These are phyloP conservation scores for Copidosoma floridanum DNA, from an alignment of 1,140 invertebrate genomes.

Conservation along the genomic window DNA sequence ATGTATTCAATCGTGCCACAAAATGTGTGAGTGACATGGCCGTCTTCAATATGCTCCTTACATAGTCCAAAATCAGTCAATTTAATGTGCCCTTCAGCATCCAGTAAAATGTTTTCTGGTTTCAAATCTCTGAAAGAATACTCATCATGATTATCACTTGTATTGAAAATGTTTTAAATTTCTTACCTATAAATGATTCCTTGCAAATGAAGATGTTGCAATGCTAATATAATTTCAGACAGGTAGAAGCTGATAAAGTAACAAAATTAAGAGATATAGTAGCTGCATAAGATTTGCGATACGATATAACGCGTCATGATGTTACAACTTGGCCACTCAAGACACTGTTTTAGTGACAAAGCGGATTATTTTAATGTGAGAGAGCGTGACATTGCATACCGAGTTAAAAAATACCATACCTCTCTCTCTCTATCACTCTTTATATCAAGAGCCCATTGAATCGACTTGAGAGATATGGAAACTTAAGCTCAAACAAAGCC, in stretches of 20 bases:
- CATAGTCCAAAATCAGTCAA: conserved; percentile 99
- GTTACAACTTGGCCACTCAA: no score
- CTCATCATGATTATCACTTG: not conserved
- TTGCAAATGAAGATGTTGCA: conserved; percentile 94
- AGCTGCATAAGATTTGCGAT: no score
- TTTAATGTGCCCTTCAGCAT: conserved; percentile 95
- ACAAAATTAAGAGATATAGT: no score
- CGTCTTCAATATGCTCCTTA: conserved; percentile 96
- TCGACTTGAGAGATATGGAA: no score
- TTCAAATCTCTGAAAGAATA: conserved; percentile 82
- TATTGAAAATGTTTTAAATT: not conserved
- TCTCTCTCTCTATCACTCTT: no score
- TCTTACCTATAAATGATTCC: conserved; percentile 87
- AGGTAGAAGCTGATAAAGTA: conserved; percentile 87
- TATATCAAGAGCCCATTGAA: no score
- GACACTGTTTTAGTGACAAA: no score
- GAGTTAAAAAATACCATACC: no score
- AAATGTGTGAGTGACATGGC: conserved; percentile 96
- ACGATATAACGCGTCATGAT: no score
- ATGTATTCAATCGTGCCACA: conserved; percentile 99
- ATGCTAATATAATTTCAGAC: conserved; percentile 94
- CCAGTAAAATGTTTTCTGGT: conserved; percentile 97
- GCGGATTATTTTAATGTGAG: no score
- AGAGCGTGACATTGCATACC: no score
- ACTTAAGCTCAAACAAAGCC: no score